Evolutionary conservation across 2,888 invertebrate species (phyloP).

Genomic region (Andrena dorsata): DNA sequence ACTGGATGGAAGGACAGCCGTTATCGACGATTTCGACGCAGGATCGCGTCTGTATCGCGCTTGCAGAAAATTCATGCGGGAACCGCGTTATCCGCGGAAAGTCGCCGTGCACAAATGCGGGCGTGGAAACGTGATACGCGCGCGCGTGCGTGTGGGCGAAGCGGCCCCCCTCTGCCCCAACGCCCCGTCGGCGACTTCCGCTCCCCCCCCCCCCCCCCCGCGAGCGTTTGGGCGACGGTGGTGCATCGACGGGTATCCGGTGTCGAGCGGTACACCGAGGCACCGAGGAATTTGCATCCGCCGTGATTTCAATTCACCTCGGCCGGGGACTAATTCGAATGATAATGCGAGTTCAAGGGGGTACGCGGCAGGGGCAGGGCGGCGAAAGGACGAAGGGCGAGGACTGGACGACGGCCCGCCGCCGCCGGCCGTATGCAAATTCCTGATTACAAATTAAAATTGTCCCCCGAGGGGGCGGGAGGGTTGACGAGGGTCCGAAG

Average conservation of each 20-base stretch:
- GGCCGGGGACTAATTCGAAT: constrained; percentile 58
- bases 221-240: neutral
- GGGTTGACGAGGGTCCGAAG: constrained; percentile 43
- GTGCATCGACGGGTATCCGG: constrained; percentile 26
- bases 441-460: constrained; percentile 75
- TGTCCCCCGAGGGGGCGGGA: constrained; percentile 37
- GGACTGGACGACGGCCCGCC: neutral
- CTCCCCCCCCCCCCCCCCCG: too few species aligned
- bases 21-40: neutral
- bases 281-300: constrained; percentile 60
- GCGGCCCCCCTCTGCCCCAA: constrained; percentile 41
- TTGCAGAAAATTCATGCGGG: constrained; percentile 24
- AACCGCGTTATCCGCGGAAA: constrained; percentile 39
- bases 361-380: neutral
- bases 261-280: constrained; percentile 10
- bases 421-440: constrained; percentile 63
- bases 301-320: constrained; percentile 55
- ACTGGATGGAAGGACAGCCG: neutral
- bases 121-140: constrained; percentile 69
- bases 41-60: constrained; percentile 1
- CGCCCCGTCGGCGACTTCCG: neutral
- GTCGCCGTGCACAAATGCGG: constrained; percentile 67
- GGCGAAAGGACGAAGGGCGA: constrained; percentile 15
- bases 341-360: constrained; percentile 58
- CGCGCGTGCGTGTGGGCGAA: constrained; percentile 60